A percentile compares a stretch with the other conserved stretches of the same genome.
phyloP scores from a whole-genome alignment of 92 coral and sea anemone genomes.

The Blastomussa wellsi region DNA sequence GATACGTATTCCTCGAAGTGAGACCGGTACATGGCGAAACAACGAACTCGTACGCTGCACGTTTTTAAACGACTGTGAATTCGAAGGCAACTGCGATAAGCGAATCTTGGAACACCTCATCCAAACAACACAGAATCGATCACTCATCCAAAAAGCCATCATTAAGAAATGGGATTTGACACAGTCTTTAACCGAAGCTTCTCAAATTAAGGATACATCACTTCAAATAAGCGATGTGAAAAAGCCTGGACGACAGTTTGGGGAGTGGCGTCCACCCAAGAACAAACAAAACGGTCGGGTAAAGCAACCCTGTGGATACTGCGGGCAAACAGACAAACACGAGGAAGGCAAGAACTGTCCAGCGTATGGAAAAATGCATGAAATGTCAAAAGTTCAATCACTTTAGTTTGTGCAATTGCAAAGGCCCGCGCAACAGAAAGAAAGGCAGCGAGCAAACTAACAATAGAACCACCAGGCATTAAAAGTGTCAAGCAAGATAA shows the following conservation, averaged over 20 bases:
- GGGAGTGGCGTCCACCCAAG: background rate
- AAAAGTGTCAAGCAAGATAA: slow-evolving; percentile 30
- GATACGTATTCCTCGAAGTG: slow-evolving; percentile 21
- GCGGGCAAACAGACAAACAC: background rate
- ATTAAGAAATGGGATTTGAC: slow-evolving; percentile 61
- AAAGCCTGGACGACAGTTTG: background rate
- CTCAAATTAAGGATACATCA: slow-evolving; percentile 54
- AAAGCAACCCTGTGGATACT: background rate
- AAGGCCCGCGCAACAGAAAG: background rate
- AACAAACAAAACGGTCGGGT: background rate
- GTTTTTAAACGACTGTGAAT: slow-evolving; percentile 32
- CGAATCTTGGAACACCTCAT: slow-evolving; percentile 61
- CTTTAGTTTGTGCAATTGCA: slow-evolving; percentile 49
- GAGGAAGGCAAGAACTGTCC: slow-evolving; percentile 30
- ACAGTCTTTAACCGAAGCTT: too few relatives aligned
- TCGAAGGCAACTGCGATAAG: slow-evolving; percentile 50
- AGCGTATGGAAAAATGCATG: slow-evolving; percentile 60
- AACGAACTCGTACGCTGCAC: slow-evolving; percentile 40
- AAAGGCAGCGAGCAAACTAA: background rate
- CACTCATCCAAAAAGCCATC: slow-evolving; percentile 57
- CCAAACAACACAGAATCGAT: slow-evolving; percentile 55
- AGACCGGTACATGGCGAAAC: background rate
- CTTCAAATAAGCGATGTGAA: slow-evolving; percentile 52
- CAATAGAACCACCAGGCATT: slow-evolving; percentile 11
- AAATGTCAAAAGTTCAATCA: slow-evolving; percentile 63